A percentile compares a stretch with the other conserved stretches of the same genome.
These are phyloP conservation scores for Dryobotodes eremita DNA, from an alignment of 2,888 invertebrate genomes.

Conservation along the genomic window DNA sequence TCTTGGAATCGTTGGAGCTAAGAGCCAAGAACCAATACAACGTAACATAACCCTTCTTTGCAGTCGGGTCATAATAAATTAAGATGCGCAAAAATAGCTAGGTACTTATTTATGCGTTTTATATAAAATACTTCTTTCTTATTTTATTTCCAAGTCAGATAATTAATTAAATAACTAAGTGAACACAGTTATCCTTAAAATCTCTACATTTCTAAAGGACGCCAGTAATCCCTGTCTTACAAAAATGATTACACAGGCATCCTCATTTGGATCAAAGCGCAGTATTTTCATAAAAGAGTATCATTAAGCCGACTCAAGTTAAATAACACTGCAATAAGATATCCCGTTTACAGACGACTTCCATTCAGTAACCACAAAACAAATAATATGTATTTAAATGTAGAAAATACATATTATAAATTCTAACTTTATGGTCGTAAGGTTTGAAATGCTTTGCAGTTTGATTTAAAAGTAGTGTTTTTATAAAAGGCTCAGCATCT, in stretches of 20 bases:
- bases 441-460: slow-evolving; percentile 30
- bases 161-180: not conserved
- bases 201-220: slow-evolving; percentile 19
- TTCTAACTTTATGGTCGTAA: slow-evolving; percentile 13
- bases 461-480: slow-evolving; percentile 23
- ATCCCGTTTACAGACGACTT: slow-evolving; percentile 50
- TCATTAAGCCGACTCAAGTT: slow-evolving; percentile 59
- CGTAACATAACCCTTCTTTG: not conserved
- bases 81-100: not conserved
- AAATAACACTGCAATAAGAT: slow-evolving; percentile 62
- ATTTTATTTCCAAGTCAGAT: not conserved
- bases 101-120: not conserved
- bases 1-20: not conserved
- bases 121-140: not conserved
- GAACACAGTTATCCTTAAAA: not conserved
- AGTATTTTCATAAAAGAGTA: slow-evolving; percentile 59
- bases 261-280: slow-evolving; percentile 52
- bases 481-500: slow-evolving; percentile 48
- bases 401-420: not conserved
- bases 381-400: slow-evolving; percentile 38
- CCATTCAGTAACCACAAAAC: slow-evolving; percentile 60
- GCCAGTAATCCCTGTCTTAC: slow-evolving; percentile 7
- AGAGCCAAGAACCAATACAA: not conserved
- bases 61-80: not conserved
- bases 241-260: slow-evolving; percentile 50